Percentiles rank a stretch among this genome's conserved stretches.
phyloP scores from a whole-genome alignment of 2,888 invertebrate species.

The Phyllotreta striolata region DNA sequence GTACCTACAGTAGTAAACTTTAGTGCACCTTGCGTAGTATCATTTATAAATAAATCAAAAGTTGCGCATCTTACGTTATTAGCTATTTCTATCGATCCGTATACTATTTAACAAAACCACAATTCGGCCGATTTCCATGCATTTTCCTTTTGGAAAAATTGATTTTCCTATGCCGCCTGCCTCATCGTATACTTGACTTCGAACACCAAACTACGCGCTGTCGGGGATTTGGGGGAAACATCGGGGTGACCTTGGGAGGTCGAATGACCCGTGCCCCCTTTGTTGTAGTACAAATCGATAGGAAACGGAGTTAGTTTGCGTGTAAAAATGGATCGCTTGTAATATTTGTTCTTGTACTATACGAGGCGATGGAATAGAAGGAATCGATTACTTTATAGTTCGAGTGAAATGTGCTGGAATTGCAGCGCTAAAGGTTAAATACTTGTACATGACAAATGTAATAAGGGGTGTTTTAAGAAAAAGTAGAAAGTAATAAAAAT shows the following conservation, averaged over 20 bases:
- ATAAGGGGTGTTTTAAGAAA: too few species aligned
- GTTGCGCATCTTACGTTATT: too few species aligned
- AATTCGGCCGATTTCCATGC: not conserved
- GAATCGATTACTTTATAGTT: not conserved
- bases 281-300: constrained; percentile 28
- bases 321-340: constrained; percentile 14
- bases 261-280: constrained; percentile 27
- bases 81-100: too few species aligned
- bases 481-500: too few species aligned
- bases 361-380: constrained; percentile 3
- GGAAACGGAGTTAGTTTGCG: constrained; percentile 11
- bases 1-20: too few species aligned
- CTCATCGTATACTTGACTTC: not conserved
- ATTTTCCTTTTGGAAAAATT: not conserved
- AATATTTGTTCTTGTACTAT: constrained; percentile 14
- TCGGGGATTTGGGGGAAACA: constrained; percentile 13
- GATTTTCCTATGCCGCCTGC: not conserved
- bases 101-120: too few species aligned
- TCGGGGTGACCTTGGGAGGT: constrained; percentile 29
- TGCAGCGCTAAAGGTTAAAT: too few species aligned
- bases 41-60: too few species aligned
- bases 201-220: not conserved
- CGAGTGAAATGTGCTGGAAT: too few species aligned
- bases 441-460: too few species aligned
- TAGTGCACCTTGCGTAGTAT: too few species aligned